These are phyloP conservation scores for Gymnocypris eckloni DNA, from an alignment of 2,797 vertebrate species.

Conservation along the genomic window DNA sequence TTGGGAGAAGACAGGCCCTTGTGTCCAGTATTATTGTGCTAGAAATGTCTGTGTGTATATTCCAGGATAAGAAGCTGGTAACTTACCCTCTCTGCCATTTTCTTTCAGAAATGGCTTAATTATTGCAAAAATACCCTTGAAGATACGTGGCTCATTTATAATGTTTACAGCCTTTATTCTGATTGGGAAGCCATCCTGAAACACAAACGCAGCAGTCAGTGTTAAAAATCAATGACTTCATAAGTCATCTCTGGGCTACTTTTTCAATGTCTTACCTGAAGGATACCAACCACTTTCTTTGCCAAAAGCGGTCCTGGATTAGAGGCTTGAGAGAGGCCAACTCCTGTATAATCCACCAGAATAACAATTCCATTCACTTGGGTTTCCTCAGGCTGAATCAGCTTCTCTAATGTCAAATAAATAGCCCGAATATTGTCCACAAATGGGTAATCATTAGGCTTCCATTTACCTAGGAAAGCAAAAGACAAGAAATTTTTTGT, in stretches of 20 bases:
- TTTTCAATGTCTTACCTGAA: slow-evolving; percentile 86
- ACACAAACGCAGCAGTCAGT: slow-evolving; percentile 40
- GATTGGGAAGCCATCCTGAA: slow-evolving; percentile 97
- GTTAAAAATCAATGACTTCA: slow-evolving; percentile 46
- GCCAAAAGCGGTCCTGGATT: slow-evolving; percentile 97
- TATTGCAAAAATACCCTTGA: slow-evolving; percentile 99
- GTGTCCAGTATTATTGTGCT: slow-evolving; percentile 1
- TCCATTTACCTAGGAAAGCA: slow-evolving; percentile 88
- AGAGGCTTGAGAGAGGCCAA: slow-evolving; percentile 96
- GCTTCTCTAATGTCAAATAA: slow-evolving; percentile 96
- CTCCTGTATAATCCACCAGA: slow-evolving; percentile 94
- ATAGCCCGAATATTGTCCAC: slow-evolving; percentile 96
- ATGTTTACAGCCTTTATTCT: slow-evolving; percentile 98
- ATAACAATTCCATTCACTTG: slow-evolving; percentile 98
- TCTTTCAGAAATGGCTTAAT: slow-evolving; percentile 98
- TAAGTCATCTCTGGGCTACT: not conserved
- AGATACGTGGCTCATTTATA: slow-evolving; percentile 96
- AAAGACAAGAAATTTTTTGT: not conserved
- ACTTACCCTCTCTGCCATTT: slow-evolving; percentile 96
- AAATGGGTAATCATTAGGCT: slow-evolving; percentile 92
- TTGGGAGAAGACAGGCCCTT: slow-evolving; percentile 15
- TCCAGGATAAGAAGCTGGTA: not conserved
- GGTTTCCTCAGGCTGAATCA: slow-evolving; percentile 96
- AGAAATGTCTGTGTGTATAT: not conserved
- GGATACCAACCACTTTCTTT: slow-evolving; percentile 97